phyloP scores from a whole-genome alignment of 2,113 vertebrate species.

The Danio rerio region GRCz12tu NC_133183.1:23040501-23041000 shows the following conservation, averaged over 20 bases:
- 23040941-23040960: too few relatives aligned
- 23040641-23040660: constrained; percentile 83
- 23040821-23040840: too few relatives aligned
- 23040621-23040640: neutral
- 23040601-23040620: neutral
- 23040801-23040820: neutral
- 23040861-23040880: neutral
- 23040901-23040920: too few relatives aligned
- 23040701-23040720: constrained; percentile 79
- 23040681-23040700: constrained; percentile 83
- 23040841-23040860: neutral
- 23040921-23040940: too few relatives aligned
- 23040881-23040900: too few relatives aligned
- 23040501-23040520: constrained; percentile 77
- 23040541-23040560: constrained; percentile 87
- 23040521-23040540: constrained; percentile 83
- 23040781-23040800: neutral
- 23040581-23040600: constrained; percentile 11
- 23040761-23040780: neutral
- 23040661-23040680: constrained; percentile 85
- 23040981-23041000: too few relatives aligned
- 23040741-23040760: neutral
- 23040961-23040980: too few relatives aligned
- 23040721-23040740: neutral
- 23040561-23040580: constrained; percentile 73